phyloP scores from a whole-genome alignment of 2,888 invertebrate genomes.

The Chesias legatella region DNA sequence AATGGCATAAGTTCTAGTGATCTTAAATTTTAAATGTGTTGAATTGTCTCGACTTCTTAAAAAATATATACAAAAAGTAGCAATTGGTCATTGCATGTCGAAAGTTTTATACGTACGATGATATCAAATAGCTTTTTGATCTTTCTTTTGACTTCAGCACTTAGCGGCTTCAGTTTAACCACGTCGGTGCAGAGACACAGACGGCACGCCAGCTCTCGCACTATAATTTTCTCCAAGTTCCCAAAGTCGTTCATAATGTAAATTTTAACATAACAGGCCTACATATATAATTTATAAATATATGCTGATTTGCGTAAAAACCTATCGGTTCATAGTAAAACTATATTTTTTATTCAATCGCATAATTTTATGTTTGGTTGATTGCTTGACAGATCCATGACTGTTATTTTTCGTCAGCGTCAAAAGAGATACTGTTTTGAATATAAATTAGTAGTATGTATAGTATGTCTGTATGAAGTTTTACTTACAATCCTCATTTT shows the following conservation, averaged over 20 bases:
- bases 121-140: slow-evolving; percentile 67
- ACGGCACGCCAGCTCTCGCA: slow-evolving; percentile 71
- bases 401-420: slow-evolving; percentile 20
- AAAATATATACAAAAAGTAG: no score
- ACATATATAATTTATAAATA: slow-evolving; percentile 13
- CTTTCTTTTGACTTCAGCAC: slow-evolving; percentile 64
- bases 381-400: slow-evolving; percentile 39
- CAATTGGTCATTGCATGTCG: no score
- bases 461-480: no score
- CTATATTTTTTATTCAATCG: slow-evolving; percentile 39
- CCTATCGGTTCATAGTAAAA: slow-evolving; percentile 45
- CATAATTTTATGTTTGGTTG: slow-evolving; percentile 44
- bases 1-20: no score
- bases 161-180: slow-evolving; percentile 67
- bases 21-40: no score
- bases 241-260: slow-evolving; percentile 67
- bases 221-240: slow-evolving; percentile 66
- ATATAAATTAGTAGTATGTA: no score
- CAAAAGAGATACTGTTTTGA: slow-evolving; percentile 4
- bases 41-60: no score
- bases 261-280: slow-evolving; percentile 25
- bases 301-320: slow-evolving; percentile 27
- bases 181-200: slow-evolving; percentile 72
- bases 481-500: no score
- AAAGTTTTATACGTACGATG: slow-evolving; percentile 50